A percentile compares a stretch with the other conserved stretches of the same genome.
phyloP scores from a whole-genome alignment of 2,888 invertebrate species.

The Drosophila flavopinicola region DNA sequence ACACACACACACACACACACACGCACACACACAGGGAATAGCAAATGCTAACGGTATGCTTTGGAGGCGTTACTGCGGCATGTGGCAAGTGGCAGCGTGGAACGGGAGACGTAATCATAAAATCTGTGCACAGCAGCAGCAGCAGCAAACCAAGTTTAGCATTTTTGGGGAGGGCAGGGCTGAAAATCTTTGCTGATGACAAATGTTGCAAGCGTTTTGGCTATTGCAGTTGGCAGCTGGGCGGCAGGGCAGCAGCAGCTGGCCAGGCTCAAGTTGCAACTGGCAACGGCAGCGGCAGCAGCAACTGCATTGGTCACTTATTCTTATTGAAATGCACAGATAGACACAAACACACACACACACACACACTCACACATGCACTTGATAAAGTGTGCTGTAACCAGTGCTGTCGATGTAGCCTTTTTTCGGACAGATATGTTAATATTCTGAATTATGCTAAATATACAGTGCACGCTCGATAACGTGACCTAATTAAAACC shows the following conservation, averaged over 20 bases:
- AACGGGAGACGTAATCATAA: slow-evolving; percentile 49
- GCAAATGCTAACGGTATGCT: slow-evolving; percentile 36
- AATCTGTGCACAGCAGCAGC: slow-evolving; percentile 50
- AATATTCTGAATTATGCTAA: too few relatives aligned
- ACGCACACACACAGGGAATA: slow-evolving; percentile 44
- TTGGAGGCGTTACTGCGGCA: slow-evolving; percentile 6
- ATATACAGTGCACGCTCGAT: too few relatives aligned
- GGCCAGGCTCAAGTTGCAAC: slow-evolving; percentile 13
- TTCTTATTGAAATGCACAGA: slow-evolving; percentile 51
- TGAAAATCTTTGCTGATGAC: slow-evolving; percentile 60
- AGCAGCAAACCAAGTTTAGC: slow-evolving; percentile 24
- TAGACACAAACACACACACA: background rate
- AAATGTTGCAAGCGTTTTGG: slow-evolving; percentile 57
- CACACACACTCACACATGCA: slow-evolving; percentile 5
- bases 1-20: slow-evolving; percentile 13
- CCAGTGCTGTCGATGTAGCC: background rate
- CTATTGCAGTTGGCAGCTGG: slow-evolving; percentile 22
- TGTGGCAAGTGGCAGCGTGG: slow-evolving; percentile 29
- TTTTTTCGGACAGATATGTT: background rate
- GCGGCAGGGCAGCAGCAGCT: background rate
- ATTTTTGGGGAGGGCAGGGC: background rate
- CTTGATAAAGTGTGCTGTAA: slow-evolving; percentile 15
- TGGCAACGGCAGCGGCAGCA: slow-evolving; percentile 3
- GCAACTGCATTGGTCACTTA: slow-evolving; percentile 35
- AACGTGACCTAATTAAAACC: too few relatives aligned